These are phyloP conservation scores for Phoenicopterus ruber DNA, from an alignment of 2,113 vertebrate genomes.

Conservation along the genomic window DNA sequence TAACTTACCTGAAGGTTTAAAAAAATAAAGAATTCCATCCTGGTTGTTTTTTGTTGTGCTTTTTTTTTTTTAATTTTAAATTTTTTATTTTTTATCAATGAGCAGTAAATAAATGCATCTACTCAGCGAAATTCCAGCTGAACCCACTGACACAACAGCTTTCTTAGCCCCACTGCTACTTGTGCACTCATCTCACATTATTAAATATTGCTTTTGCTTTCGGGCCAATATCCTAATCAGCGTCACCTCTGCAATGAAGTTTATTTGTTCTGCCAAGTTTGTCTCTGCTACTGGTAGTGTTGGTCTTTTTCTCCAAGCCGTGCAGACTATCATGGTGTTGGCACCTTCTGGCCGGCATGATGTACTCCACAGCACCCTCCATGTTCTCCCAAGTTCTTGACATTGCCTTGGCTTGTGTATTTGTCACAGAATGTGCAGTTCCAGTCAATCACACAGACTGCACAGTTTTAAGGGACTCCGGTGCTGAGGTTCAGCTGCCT, in stretches of 20 bases:
- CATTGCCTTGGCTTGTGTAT: not conserved
- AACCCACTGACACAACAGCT: not conserved
- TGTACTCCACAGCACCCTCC: not conserved
- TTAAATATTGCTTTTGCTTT: not conserved
- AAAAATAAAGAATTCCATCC: not conserved
- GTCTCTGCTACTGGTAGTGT: not conserved
- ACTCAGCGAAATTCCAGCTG: not conserved
- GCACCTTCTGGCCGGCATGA: too few species aligned
- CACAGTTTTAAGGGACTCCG: not conserved
- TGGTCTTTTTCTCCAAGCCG: not conserved
- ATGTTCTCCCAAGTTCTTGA: not conserved
- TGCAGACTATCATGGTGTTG: not conserved
- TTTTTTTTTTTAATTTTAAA: too few species aligned
- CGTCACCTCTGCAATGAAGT: not conserved
- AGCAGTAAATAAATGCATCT: not conserved
- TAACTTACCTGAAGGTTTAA: not conserved
- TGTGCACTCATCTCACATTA: not conserved
- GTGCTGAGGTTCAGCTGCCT: not conserved
- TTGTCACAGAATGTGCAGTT: not conserved
- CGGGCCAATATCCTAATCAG: not conserved
- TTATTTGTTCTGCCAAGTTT: not conserved
- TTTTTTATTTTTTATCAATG: not conserved
- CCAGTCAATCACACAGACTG: not conserved
- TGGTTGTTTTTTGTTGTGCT: not conserved
- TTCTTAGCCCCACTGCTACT: not conserved